Conservation (phyloP, 2,113 vertebrate species). For the Kryptolebias marmoratus region DNA sequence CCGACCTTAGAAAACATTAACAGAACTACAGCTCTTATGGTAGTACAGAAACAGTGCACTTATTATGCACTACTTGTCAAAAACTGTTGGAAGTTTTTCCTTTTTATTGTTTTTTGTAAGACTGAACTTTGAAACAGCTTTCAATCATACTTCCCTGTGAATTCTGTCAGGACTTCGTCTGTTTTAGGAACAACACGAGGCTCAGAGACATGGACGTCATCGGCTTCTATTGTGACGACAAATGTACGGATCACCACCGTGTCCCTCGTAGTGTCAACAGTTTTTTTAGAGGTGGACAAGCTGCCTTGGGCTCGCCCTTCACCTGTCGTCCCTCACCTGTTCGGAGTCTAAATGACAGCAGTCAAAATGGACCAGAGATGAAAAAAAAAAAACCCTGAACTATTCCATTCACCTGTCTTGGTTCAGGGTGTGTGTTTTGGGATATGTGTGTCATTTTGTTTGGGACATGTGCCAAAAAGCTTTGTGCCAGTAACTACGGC, state of each 20-base stretch:
- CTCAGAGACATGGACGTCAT: neutral
- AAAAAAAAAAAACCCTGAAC: too few relatives aligned
- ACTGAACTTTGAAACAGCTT: too few relatives aligned
- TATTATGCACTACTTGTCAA: too few relatives aligned
- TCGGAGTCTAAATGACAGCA: neutral
- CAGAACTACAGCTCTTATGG: constrained; percentile 10
- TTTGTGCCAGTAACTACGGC: too few relatives aligned
- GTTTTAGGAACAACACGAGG: constrained; percentile 18
- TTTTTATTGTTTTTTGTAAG: constrained; percentile 11
- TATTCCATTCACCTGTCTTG: too few relatives aligned
- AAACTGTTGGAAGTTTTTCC: too few relatives aligned
- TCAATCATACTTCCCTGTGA: neutral
- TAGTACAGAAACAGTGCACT: too few relatives aligned
- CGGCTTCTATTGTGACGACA: constrained; percentile 47
- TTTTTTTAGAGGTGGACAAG: constrained; percentile 9
- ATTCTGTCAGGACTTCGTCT: neutral
- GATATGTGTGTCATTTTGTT: too few relatives aligned
- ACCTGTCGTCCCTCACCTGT: constrained; percentile 1
- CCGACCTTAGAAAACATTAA: constrained; percentile 32
- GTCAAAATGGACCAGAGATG: neutral
- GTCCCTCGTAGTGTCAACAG: constrained; percentile 44
- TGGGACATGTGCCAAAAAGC: too few relatives aligned
- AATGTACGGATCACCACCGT: constrained; percentile 35
- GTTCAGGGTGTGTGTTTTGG: too few relatives aligned
- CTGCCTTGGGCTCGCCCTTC: constrained; percentile 30